Percentiles rank a stretch among this genome's conserved stretches.
These are phyloP conservation scores for Pelecanoides urinatrix DNA, from an alignment of 2,113 vertebrate species.

Conservation along the genomic window DNA sequence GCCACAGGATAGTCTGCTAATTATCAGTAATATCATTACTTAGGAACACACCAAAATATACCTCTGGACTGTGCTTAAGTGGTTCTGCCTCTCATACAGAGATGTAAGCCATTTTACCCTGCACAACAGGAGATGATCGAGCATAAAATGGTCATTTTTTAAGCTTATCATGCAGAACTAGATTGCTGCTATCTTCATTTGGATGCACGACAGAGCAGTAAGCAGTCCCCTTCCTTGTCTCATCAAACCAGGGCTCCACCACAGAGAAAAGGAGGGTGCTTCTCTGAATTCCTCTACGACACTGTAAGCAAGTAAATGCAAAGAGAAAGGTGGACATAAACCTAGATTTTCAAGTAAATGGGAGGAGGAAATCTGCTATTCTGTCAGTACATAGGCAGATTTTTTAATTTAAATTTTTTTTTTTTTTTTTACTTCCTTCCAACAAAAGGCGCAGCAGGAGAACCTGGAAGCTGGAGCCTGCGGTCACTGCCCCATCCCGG, in stretches of 20 bases:
- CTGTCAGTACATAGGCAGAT: neutral
- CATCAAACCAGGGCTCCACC: neutral
- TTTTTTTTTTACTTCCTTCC: neutral
- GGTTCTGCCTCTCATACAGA: neutral
- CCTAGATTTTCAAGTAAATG: neutral
- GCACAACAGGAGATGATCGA: conserved; percentile 4
- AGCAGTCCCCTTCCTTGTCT: neutral
- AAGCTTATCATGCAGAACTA: conserved; percentile 42
- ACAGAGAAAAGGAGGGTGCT: neutral
- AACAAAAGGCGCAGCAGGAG: neutral
- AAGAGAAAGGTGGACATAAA: neutral
- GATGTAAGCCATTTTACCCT: conserved; percentile 9
- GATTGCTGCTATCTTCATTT: neutral
- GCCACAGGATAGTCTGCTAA: neutral
- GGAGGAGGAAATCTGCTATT: neutral
- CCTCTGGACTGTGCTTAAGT: neutral
- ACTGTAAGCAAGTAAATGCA: neutral
- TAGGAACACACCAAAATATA: neutral
- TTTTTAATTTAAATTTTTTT: neutral
- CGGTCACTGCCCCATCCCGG: neutral
- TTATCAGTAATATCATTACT: neutral
- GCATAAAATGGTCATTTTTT: conserved; percentile 30
- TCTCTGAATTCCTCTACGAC: neutral
- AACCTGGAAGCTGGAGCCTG: neutral
- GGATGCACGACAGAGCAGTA: neutral